These are phyloP conservation scores for Saturnia pavonia DNA, from an alignment of 2,888 invertebrate genomes.

Conservation along the genomic window DNA sequence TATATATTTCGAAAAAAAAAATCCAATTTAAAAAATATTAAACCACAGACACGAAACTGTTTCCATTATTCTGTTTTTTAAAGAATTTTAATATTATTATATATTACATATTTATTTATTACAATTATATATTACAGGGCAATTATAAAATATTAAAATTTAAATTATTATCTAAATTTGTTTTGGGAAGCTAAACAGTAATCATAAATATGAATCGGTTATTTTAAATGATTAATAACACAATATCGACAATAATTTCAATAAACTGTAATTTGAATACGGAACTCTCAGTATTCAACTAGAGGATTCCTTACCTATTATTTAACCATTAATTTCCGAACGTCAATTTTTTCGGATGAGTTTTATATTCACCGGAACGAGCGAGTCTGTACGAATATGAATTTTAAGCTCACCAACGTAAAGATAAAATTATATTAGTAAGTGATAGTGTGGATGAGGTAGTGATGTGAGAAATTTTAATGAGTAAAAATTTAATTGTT, in stretches of 20 bases:
- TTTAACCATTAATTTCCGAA: constrained; percentile 41
- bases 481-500: constrained; percentile 64
- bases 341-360: constrained; percentile 73
- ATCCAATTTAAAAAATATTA: too few relatives aligned
- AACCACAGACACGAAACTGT: too few relatives aligned
- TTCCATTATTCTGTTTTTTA: too few relatives aligned
- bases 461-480: constrained; percentile 56
- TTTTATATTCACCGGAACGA: constrained; percentile 48
- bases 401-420: constrained; percentile 27
- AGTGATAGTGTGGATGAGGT: background rate
- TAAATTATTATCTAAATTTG: too few relatives aligned
- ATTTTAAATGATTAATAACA: background rate
- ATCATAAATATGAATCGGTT: background rate
- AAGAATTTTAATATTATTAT: too few relatives aligned
- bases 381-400: constrained; percentile 27
- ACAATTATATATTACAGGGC: too few relatives aligned
- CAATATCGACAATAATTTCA: background rate
- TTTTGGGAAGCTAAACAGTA: background rate
- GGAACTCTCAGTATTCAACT: constrained; percentile 27
- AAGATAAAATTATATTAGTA: constrained; percentile 26
- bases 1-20: background rate
- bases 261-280: constrained; percentile 23
- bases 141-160: too few relatives aligned
- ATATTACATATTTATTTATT: too few relatives aligned
- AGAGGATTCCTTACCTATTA: constrained; percentile 23